Evolutionary conservation across 2,888 invertebrate species (phyloP).

Genomic region (Gymnoscelis rufifasciata): DNA sequence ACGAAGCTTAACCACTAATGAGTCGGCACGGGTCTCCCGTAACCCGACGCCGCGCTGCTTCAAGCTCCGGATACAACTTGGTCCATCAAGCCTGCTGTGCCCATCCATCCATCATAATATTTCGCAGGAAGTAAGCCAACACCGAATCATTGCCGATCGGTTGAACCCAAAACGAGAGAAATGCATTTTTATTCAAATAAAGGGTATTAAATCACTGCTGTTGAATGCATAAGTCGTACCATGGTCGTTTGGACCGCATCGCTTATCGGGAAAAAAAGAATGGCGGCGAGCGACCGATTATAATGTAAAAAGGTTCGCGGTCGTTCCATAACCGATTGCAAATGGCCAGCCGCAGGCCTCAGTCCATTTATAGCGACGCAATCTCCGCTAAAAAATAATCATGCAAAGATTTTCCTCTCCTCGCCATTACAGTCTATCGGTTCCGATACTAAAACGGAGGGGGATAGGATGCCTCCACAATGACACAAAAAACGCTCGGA

Average conservation of each 20-base stretch:
- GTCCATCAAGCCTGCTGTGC: slow-evolving; percentile 17
- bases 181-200: slow-evolving; percentile 14
- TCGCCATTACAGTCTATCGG: slow-evolving; percentile 59
- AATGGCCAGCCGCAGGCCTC: slow-evolving; percentile 73
- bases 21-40: slow-evolving; percentile 60
- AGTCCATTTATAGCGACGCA: slow-evolving; percentile 73
- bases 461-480: slow-evolving; percentile 48
- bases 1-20: slow-evolving; percentile 58
- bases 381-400: slow-evolving; percentile 72
- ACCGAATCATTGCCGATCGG: slow-evolving; percentile 20
- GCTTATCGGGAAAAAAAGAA: slow-evolving; percentile 61
- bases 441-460: slow-evolving; percentile 47
- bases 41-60: slow-evolving; percentile 44
- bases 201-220: slow-evolving; percentile 22
- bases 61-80: slow-evolving; percentile 27
- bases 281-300: slow-evolving; percentile 67
- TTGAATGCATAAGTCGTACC: slow-evolving; percentile 42
- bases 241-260: slow-evolving; percentile 49
- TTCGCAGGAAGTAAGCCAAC: slow-evolving; percentile 32
- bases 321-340: slow-evolving; percentile 78
- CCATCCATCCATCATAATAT: slow-evolving; percentile 28
- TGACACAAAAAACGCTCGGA: slow-evolving; percentile 44
- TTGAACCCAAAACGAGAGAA: slow-evolving; percentile 8
- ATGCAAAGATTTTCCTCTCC: slow-evolving; percentile 60
- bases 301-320: slow-evolving; percentile 74